phyloP scores from a whole-genome alignment of 1,140 invertebrate species.

The Brachionus angularis region DNA sequence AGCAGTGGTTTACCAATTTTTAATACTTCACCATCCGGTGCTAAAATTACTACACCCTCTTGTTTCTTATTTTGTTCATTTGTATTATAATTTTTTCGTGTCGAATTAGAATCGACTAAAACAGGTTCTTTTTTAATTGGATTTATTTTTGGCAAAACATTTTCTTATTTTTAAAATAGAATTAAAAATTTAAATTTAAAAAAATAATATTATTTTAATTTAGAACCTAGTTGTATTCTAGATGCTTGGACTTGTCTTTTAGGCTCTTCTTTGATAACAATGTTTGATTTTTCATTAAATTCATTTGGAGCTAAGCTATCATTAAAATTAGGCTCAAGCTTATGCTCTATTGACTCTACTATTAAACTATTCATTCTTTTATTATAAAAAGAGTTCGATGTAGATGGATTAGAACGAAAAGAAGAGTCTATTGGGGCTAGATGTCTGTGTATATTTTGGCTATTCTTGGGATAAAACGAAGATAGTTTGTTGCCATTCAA shows the following conservation, averaged over 20 bases:
- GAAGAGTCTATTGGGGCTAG: not conserved
- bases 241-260: constrained; percentile 2
- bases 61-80: not conserved
- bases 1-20: constrained; percentile 8
- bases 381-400: not conserved
- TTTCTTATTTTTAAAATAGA: too few relatives aligned
- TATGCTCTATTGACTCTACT: too few relatives aligned
- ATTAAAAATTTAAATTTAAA: too few relatives aligned
- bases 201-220: too few relatives aligned
- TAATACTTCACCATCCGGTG: constrained; percentile 18
- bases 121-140: not conserved
- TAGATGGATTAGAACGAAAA: not conserved
- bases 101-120: not conserved
- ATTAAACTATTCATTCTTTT: too few relatives aligned
- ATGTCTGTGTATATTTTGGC: not conserved
- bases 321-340: too few relatives aligned
- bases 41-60: constrained; percentile 13
- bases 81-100: not conserved
- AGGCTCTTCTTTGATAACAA: not conserved
- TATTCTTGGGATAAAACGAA: not conserved
- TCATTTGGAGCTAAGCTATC: not conserved
- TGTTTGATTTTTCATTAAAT: not conserved
- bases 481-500: constrained; percentile 20
- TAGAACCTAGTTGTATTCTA: constrained; percentile 21
- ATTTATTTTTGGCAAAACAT: constrained; percentile 1